phyloP scores from a whole-genome alignment of 2,113 vertebrate genomes.

The pig (Sus scrofa) region T2T-Sscrofa CM000826.6:49270501-49271000 shows the following conservation, averaged over 20 bases:
- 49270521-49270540: background rate
- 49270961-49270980: background rate
- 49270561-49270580: fast-evolving
- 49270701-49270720: no score
- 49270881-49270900: fast-evolving
- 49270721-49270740: background rate
- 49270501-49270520: background rate
- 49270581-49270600: background rate
- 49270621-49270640: background rate
- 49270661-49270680: background rate
- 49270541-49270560: background rate
- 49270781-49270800: background rate
- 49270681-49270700: background rate
- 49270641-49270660: background rate
- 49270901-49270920: no score
- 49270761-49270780: fast-evolving
- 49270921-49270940: fast-evolving
- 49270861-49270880: background rate
- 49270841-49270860: background rate
- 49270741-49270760: fast-evolving
- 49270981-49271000: background rate
- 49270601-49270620: background rate
- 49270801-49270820: background rate
- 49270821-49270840: background rate
- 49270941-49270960: background rate